These are phyloP conservation scores for Eupithecia pulchellata DNA, from an alignment of 2,888 invertebrate species.

Conservation along the genomic window DNA sequence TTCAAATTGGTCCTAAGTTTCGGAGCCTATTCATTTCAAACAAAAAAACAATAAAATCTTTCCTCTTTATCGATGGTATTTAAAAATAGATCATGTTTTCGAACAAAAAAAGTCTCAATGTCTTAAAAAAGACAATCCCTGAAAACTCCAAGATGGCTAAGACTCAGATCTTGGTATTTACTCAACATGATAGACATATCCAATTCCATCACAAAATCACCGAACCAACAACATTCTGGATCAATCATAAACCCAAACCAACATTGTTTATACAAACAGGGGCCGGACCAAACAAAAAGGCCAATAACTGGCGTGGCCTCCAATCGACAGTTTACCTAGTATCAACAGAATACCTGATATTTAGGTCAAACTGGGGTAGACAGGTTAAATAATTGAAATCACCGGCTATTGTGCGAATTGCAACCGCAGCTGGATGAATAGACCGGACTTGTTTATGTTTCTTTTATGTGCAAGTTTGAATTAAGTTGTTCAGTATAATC, in stretches of 20 bases:
- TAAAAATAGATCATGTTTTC: too few species aligned
- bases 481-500: neutral
- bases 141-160: neutral
- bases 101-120: too few species aligned
- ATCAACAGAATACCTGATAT: conserved; percentile 50
- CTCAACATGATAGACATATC: neutral
- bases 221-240: conserved; percentile 21
- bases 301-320: conserved; percentile 33
- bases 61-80: too few species aligned
- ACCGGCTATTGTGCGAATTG: conserved; percentile 42
- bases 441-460: conserved; percentile 23
- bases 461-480: conserved; percentile 23
- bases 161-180: neutral
- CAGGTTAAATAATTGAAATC: conserved; percentile 66
- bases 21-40: too few species aligned
- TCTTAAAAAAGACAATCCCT: neutral
- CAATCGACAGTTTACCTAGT: conserved; percentile 34
- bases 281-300: conserved; percentile 35
- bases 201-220: neutral
- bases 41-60: too few species aligned
- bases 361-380: conserved; percentile 59
- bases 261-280: conserved; percentile 31
- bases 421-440: conserved; percentile 1
- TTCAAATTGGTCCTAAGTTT: too few species aligned
- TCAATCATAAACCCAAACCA: conserved; percentile 31